Base-by-base conservation (phyloP, 2,113 vertebrate genomes). In the Rhegmatorhina hoffmannsi region DNA sequence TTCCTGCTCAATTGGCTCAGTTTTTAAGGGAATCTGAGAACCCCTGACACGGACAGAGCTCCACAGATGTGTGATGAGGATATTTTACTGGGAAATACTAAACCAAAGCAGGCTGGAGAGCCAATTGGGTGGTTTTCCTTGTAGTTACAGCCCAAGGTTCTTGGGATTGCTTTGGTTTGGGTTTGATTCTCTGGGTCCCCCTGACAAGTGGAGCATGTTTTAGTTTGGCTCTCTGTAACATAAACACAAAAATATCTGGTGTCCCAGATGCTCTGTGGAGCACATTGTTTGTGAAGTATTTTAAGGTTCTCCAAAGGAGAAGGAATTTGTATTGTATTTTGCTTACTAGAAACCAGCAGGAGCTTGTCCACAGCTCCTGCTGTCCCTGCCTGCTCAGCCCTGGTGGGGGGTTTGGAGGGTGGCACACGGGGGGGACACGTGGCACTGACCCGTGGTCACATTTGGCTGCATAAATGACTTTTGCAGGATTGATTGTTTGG, bases 281-380 rank as follows among this genome's bases (percentile, higher is more conserved):
- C 33, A 3, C 38, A 64, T 8, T 88, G 64, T 74, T 85, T 90
- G 47, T 77, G 13, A 75, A 90, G 64, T 70, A 81, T 72, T 90
- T 78, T 56, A 88, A 89, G 60, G 55, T 88, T 73, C 50, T 80
- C 60, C 59, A 44, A 74, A 67, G 7, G 19, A 55, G 44, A 58
- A 77, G 56, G 83, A 92, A 93, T 92, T 88, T 75, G 60, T 31
- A 44, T 68, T 88, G 52, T 23, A 10, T 63, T 77, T 89, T 72
- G 19, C 72, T 90, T 43, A 20, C 64, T 44, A n/a, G 29, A 94
- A 95, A 59, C 24, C 85, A 90, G 52, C 44, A 75, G 62, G 64
- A 90, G 52, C 64, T 83, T 72, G 70, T 87, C 72, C 59, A 62
- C 2, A 11, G 29, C 46, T 52, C 56, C 2, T 33, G 52, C 36